Conservation (phyloP, 2,888 invertebrate genomes). For the Hypomecis atomaria region DNA sequence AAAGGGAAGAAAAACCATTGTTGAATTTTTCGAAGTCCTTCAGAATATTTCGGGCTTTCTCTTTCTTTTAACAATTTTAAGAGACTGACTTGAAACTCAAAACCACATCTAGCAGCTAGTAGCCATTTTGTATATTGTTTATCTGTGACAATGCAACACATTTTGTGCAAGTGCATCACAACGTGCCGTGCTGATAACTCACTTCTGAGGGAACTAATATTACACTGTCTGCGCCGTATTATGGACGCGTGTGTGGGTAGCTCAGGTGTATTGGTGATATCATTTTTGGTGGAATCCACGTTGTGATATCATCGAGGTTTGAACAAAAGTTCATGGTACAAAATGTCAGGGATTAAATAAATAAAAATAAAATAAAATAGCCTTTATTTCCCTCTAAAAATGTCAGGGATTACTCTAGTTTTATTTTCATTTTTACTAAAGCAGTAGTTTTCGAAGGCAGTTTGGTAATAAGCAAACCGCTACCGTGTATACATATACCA, state of each 20-base stretch:
- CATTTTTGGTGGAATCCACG: conserved; percentile 55
- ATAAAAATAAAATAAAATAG: too few species aligned
- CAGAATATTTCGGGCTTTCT: too few species aligned
- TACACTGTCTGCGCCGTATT: conserved; percentile 32
- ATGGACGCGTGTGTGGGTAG: conserved; percentile 50
- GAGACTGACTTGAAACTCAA: not conserved
- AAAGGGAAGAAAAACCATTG: too few species aligned
- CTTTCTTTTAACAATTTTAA: too few species aligned
- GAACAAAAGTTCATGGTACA: not conserved
- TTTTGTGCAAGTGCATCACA: conserved; percentile 63
- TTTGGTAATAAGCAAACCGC: too few species aligned
- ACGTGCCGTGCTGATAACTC: conserved; percentile 55
- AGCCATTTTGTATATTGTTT: conserved; percentile 6
- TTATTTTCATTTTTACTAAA: too few species aligned
- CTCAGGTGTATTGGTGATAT: conserved; percentile 53
- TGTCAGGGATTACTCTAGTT: too few species aligned
- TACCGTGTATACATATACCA: too few species aligned
- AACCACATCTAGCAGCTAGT: conserved; percentile 47
- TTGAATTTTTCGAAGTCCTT: too few species aligned
- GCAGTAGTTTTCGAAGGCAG: too few species aligned
- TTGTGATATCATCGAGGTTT: conserved; percentile 54
- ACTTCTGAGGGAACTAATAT: conserved; percentile 41
- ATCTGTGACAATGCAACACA: conserved; percentile 44
- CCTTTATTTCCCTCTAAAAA: too few species aligned
- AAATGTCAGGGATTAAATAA: too few species aligned